Percentiles rank a stretch among this genome's conserved stretches.
Conservation (phyloP, 2,888 invertebrate species). For the Patella ulyssiponensis region DNA sequence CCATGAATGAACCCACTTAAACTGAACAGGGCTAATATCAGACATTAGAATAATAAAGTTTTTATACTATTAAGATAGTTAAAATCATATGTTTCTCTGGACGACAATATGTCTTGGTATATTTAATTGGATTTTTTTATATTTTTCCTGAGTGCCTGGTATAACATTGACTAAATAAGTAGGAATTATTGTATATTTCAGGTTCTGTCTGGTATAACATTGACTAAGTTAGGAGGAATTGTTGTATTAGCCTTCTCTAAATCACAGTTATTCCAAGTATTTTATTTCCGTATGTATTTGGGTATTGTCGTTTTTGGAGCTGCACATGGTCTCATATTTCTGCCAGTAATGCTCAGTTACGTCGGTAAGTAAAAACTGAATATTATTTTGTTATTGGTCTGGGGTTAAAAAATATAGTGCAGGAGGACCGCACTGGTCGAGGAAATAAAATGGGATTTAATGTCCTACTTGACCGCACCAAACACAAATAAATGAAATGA, state of each 20-base stretch:
- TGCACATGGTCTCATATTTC: slow-evolving; percentile 95
- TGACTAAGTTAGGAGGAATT: slow-evolving; percentile 98
- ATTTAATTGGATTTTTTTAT: neutral
- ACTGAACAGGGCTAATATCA: too few species aligned
- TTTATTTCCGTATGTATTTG: slow-evolving; percentile 97
- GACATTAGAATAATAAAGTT: too few species aligned
- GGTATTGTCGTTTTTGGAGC: slow-evolving; percentile 98
- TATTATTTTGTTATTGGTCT: neutral
- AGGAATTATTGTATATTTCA: slow-evolving; percentile 89
- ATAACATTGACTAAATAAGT: slow-evolving; percentile 98
- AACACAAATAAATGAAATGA: too few species aligned
- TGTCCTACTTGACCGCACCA: neutral
- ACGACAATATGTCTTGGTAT: too few species aligned
- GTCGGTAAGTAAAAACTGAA: slow-evolving; percentile 78
- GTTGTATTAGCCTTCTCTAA: slow-evolving; percentile 96
- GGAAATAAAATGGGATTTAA: neutral
- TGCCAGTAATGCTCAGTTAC: slow-evolving; percentile 97
- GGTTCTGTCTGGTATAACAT: slow-evolving; percentile 96
- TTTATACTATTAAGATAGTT: too few species aligned
- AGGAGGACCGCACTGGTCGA: neutral
- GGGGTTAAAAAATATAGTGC: too few species aligned
- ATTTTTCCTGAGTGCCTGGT: slow-evolving; percentile 80
- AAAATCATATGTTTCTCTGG: too few species aligned
- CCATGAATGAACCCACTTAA: too few species aligned
- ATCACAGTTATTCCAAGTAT: slow-evolving; percentile 94